Evolutionary conservation across 2,888 invertebrate species (phyloP).

Genomic region (Hypsopygia costalis): DNA sequence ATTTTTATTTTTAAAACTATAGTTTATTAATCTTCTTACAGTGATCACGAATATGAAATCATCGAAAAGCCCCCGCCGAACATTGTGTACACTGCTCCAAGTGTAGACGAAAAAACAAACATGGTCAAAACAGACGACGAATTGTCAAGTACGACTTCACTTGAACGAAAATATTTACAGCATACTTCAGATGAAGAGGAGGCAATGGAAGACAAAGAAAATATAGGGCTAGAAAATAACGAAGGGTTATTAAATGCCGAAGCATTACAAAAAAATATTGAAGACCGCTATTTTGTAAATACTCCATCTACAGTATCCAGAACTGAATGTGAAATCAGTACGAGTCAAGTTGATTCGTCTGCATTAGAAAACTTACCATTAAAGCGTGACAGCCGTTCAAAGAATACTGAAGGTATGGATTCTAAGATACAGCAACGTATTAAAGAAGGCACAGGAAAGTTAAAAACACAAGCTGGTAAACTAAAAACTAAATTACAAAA

Average conservation of each 20-base stretch:
- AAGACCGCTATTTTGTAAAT: constrained; percentile 82
- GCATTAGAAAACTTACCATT: constrained; percentile 83
- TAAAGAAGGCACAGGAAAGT: constrained; percentile 84
- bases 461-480: constrained; percentile 86
- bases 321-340: constrained; percentile 83
- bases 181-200: constrained; percentile 77
- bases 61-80: constrained; percentile 85
- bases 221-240: constrained; percentile 33
- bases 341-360: constrained; percentile 85
- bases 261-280: constrained; percentile 82
- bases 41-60: constrained; percentile 96
- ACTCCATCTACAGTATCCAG: constrained; percentile 81
- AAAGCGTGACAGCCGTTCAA: constrained; percentile 78
- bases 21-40: constrained; percentile 68
- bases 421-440: constrained; percentile 83
- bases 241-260: constrained; percentile 64
- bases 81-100: constrained; percentile 58
- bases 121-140: constrained; percentile 71
- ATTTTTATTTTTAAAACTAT: constrained; percentile 13
- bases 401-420: constrained; percentile 72
- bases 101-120: constrained; percentile 53
- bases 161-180: constrained; percentile 68
- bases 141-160: constrained; percentile 70
- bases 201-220: constrained; percentile 51
- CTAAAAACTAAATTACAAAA: constrained; percentile 84